Conservation (phyloP, 2,888 invertebrate species). For the Drosophila kanekoi region DNA sequence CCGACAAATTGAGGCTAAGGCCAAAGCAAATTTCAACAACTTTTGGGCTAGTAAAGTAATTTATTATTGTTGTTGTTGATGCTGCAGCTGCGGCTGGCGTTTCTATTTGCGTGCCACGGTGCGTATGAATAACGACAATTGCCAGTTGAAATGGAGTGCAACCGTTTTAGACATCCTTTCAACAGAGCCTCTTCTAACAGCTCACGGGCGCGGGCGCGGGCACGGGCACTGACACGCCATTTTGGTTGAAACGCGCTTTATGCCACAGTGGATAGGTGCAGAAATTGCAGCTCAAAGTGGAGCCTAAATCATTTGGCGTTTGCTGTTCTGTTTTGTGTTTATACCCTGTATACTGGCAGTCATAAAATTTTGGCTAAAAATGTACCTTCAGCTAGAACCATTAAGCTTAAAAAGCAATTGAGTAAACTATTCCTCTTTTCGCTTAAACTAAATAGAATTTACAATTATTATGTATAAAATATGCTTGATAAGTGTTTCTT, state of each 20-base stretch:
- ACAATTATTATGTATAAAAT: no score
- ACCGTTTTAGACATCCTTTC: constrained; percentile 34
- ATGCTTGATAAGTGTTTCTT: neutral
- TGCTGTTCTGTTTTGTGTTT: neutral
- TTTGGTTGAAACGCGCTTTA: constrained; percentile 10
- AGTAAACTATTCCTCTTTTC: no score
- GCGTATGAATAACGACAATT: constrained; percentile 73
- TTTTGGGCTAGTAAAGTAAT: constrained; percentile 54
- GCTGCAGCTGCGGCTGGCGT: constrained; percentile 14
- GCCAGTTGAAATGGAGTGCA: constrained; percentile 53
- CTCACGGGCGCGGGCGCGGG: neutral
- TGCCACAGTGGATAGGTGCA: constrained; percentile 19
- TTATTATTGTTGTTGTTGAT: constrained; percentile 50
- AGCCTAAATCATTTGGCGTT: neutral
- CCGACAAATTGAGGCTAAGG: constrained; percentile 19
- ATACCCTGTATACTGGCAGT: neutral
- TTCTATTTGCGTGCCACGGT: constrained; percentile 44
- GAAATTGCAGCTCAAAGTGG: neutral
- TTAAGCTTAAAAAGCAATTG: no score
- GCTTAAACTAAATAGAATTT: no score
- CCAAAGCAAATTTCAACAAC: constrained; percentile 59
- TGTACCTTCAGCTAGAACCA: no score
- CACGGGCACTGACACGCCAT: constrained; percentile 9
- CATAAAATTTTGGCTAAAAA: no score
- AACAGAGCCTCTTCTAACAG: neutral